Conservation (phyloP, 2,797 vertebrate genomes). For the Bucorvus abyssinicus region DNA sequence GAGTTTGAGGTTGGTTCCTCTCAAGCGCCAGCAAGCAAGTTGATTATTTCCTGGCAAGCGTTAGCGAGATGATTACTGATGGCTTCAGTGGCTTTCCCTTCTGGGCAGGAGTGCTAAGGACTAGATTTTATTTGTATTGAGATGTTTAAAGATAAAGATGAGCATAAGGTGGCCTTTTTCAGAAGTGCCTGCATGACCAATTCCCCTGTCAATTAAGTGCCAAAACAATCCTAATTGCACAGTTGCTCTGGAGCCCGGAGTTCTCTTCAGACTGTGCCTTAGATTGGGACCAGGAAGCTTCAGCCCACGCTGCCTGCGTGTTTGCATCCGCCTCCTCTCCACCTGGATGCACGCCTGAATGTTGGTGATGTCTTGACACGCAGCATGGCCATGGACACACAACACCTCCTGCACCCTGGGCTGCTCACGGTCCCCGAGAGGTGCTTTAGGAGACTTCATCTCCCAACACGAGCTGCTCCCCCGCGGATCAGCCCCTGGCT, state of each 20-base stretch:
- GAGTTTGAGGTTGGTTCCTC: slow-evolving; percentile 52
- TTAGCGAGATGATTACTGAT: not conserved
- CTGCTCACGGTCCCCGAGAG: not conserved
- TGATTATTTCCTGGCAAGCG: slow-evolving; percentile 58
- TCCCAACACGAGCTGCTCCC: not conserved
- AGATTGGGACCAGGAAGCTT: slow-evolving; percentile 34
- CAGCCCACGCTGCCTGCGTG: slow-evolving; percentile 34
- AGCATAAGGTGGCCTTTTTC: slow-evolving; percentile 43
- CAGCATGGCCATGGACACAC: accelerated
- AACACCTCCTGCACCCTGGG: not conserved
- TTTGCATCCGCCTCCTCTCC: slow-evolving; percentile 33
- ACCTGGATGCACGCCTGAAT: not conserved
- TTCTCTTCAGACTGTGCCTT: not conserved
- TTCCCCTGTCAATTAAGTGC: not conserved
- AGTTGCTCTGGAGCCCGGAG: not conserved
- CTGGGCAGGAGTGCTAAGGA: slow-evolving; percentile 20
- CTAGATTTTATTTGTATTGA: slow-evolving; percentile 33
- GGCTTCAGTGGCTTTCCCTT: slow-evolving; percentile 16
- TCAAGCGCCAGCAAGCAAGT: slow-evolving; percentile 7
- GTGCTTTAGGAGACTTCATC: not conserved
- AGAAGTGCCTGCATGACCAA: not conserved
- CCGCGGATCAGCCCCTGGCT: not conserved
- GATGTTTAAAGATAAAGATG: slow-evolving; percentile 31
- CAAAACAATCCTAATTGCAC: not conserved
- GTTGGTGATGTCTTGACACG: not conserved